Base-by-base conservation (phyloP, 2,888 invertebrate genomes). In the Embidobia sp. region DNA sequence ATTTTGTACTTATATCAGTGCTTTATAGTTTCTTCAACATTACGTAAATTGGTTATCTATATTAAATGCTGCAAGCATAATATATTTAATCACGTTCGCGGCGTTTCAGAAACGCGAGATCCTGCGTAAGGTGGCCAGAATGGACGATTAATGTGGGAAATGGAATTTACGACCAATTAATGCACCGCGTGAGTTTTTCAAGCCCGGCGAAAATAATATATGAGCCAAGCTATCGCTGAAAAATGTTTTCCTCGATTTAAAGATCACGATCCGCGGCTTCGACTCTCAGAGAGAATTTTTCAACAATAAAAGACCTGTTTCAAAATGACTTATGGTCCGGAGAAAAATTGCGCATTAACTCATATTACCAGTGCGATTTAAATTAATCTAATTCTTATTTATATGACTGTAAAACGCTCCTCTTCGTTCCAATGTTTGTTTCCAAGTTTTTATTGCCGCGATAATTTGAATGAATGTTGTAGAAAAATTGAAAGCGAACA, bases 161-260 rank as follows among this genome's bases (percentile, higher is more conserved):
- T 70, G 55, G 79, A 84, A 87, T 87, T 86, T 87, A 86, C 82
- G 83, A 84, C 78, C 85, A 83, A 85, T 85, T 86, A 86, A 87
- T 84, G 83, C 84, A 82, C 83, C 82, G 78, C 76, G 72, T 78
- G 75, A 75, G 77, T 78, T 76, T 67, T 40, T 44, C 64, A 64
- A 70, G 75, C 72, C 72, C 59, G 61, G 72, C 67, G 61, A 77
- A 81, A 82, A 80, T 80, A 81, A 80, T 79, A 77, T 81, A 83
- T 81, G 80, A 77, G 72, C 15, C 18, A 13, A 42, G 66, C 46
- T 55, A 64, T 77, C 70, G 61, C 53, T 77, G 70, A 80, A 80
- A 77, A 77, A 67, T 66, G 48, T 33, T 66, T 66, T 69, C 22
- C 42, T 48, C 64, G 51, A 49, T 69, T 64, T 53, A 16, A 37